A percentile compares a stretch with the other conserved stretches of the same genome.
Conservation (phyloP, 2,113 vertebrate species). For the Rhinogobius similis region DNA sequence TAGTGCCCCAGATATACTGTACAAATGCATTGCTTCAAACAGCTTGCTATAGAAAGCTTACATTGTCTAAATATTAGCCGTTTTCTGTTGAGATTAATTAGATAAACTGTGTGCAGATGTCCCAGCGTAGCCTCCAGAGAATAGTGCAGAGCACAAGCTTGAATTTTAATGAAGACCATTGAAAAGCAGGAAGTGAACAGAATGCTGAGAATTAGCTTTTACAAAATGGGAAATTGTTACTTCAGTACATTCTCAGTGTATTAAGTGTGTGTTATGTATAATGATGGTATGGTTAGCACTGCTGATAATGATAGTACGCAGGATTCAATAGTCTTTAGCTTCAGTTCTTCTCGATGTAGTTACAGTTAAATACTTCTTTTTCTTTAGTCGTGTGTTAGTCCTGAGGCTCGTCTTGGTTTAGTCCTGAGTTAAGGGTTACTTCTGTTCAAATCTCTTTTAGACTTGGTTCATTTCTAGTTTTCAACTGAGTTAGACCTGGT, state of each 20-base stretch:
- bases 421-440: background rate
- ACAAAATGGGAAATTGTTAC: conserved; percentile 8
- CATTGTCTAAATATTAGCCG: background rate
- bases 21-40: conserved; percentile 9
- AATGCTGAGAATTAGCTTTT: conserved; percentile 22
- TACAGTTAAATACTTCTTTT: too few species aligned
- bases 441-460: background rate
- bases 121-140: conserved; percentile 5
- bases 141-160: conserved; percentile 31
- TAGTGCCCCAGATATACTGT: conserved; percentile 15
- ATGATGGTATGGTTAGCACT: background rate
- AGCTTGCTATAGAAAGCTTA: conserved; percentile 3
- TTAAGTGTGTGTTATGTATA: conserved; percentile 12
- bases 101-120: conserved; percentile 2
- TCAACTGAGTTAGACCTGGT: background rate
- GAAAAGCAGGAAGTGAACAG: conserved; percentile 27
- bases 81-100: background rate
- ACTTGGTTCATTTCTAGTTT: background rate
- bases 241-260: conserved; percentile 15
- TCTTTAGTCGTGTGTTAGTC: background rate
- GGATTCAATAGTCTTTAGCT: background rate
- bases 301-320: background rate
- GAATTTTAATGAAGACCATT: conserved; percentile 59
- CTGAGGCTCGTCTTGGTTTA: too few species aligned
- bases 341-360: too few species aligned